Evolutionary conservation across 2,888 invertebrate species (phyloP).

Genomic region (Cerastis rubricosa): DNA sequence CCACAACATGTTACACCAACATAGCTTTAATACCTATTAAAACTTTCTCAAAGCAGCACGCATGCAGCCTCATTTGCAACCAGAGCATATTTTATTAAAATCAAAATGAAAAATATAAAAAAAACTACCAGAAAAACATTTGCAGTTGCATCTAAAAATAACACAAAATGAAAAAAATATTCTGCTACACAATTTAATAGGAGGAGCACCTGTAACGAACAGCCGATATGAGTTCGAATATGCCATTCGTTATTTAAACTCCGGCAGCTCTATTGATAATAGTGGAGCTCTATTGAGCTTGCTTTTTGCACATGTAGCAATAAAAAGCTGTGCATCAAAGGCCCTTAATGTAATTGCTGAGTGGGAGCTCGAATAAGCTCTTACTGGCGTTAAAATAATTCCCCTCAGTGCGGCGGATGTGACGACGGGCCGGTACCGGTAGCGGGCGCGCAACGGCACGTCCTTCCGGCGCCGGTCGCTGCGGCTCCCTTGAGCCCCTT

Average conservation of each 20-base stretch:
- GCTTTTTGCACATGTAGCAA: conserved; percentile 67
- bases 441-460: conserved; percentile 78
- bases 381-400: conserved; percentile 81
- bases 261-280: conserved; percentile 61
- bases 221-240: conserved; percentile 43
- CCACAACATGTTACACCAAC: not conserved
- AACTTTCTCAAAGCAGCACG: not conserved
- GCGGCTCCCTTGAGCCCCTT: conserved; percentile 75
- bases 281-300: conserved; percentile 69
- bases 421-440: conserved; percentile 76
- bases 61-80: conserved; percentile 12
- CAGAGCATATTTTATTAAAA: conserved; percentile 21
- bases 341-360: conserved; percentile 78
- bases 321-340: conserved; percentile 74
- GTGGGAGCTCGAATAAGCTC: conserved; percentile 70
- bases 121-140: conserved; percentile 28
- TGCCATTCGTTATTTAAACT: conserved; percentile 57
- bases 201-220: conserved; percentile 36
- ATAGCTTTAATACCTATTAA: not conserved
- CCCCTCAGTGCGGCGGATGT: conserved; percentile 77
- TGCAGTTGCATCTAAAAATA: conserved; percentile 16
- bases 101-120: conserved; percentile 29
- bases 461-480: conserved; percentile 78
- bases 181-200: conserved; percentile 48
- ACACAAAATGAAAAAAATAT: conserved; percentile 32